Evolutionary conservation across 2,888 invertebrate species (phyloP), one percentile per base, ranked within the genome.

Genomic region (Tinea semifulvella): DNA sequence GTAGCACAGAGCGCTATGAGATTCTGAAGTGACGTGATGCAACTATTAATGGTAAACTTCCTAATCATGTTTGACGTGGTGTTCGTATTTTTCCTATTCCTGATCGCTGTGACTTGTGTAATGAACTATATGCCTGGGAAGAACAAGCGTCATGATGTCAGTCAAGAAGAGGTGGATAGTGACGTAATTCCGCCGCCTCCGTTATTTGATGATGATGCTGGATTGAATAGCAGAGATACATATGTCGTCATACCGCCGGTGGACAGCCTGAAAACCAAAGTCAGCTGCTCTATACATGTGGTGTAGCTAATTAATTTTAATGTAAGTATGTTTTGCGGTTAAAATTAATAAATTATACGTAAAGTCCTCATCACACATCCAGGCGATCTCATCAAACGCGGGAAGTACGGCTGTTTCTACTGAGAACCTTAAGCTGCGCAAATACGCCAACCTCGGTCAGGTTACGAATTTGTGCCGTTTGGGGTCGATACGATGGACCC

Each of bases 51-150:
- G 85, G 85, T 91, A 81, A 91, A 91, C 82, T 91, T 91, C 64
- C 85, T 92, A 74, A 87, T 91, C 84, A 91, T 91, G 90, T 92
- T 92, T 85, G 91, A 92, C 82, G 87, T 91, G 73, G 91, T 91
- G 77, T 92, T 92, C 84, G 85, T 91, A 80, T 91, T 91, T 79
- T 91, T 92, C 83, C 83, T 92, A 68, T 91, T 92, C 80, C 86
- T 92, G 68, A 88, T 91, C 62, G 91, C 90, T 54, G 90, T 92
- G 58, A 91, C 91, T 53, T 91, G 91, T 65, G 83, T 91, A 58
- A 89, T 90, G 68, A 91, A 91, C 73, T 92, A 91, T 69, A 85
- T 91, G 73, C 91, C 91, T 27, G 87, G 88, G 14, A 62, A 65
- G 48, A 72, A 66, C 46, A 61, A 57, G 66, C 73, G 61, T 56